Conservation (phyloP, 2,888 invertebrate genomes). For the Desoria tigrina region DNA sequence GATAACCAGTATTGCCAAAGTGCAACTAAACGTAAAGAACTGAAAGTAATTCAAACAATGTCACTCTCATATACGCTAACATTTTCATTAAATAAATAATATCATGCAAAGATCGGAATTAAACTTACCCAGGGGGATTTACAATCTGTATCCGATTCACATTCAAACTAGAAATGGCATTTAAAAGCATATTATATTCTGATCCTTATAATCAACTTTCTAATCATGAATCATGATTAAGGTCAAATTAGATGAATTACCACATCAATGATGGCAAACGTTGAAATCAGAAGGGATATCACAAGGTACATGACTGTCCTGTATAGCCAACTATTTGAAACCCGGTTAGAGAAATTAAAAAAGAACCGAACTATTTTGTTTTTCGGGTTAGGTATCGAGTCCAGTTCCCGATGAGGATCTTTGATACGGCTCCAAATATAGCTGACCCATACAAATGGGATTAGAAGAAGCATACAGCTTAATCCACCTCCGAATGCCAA, state of each 20-base stretch:
- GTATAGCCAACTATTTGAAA: slow-evolving; percentile 66
- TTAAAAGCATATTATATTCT: too few species aligned
- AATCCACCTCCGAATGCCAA: slow-evolving; percentile 53
- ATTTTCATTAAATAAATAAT: too few species aligned
- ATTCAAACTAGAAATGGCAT: slow-evolving; percentile 1
- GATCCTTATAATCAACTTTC: not conserved
- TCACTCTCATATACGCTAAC: too few species aligned
- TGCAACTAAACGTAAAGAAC: slow-evolving; percentile 73
- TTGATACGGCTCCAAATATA: slow-evolving; percentile 66
- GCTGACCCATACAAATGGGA: slow-evolving; percentile 75
- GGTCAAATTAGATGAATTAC: slow-evolving; percentile 55
- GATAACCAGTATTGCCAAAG: slow-evolving; percentile 66
- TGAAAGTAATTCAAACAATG: slow-evolving; percentile 59
- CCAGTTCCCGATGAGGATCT: slow-evolving; percentile 59
- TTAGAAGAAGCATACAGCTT: slow-evolving; percentile 62
- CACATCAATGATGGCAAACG: slow-evolving; percentile 69
- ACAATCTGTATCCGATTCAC: slow-evolving; percentile 31
- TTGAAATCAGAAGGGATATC: slow-evolving; percentile 66
- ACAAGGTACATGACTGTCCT: slow-evolving; percentile 69
- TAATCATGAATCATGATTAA: too few species aligned
- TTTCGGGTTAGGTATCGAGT: slow-evolving; percentile 52
- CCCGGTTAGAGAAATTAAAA: slow-evolving; percentile 65
- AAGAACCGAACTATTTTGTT: slow-evolving; percentile 59
- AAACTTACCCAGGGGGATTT: slow-evolving; percentile 53
- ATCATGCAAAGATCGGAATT: not conserved